Evolutionary conservation across 92 coral and sea anemone genomes (phyloP).

Genomic region (Heliopora coerulea): DNA sequence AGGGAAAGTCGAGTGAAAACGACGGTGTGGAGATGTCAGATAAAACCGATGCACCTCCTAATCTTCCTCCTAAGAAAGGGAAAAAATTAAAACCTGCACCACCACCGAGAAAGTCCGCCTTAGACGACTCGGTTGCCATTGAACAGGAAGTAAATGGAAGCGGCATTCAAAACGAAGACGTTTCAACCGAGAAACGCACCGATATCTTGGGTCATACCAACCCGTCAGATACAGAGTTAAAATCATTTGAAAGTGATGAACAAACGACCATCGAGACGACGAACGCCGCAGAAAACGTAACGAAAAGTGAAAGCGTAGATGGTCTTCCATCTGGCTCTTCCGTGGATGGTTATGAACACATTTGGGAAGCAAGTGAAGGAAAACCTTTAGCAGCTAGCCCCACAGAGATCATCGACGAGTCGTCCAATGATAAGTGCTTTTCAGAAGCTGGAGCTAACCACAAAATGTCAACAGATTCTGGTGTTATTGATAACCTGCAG

Average conservation of each 20-base stretch:
- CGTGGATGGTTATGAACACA: neutral
- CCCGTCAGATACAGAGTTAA: neutral
- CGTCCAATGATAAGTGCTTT: neutral
- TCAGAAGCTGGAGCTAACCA: neutral
- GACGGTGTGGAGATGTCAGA: constrained; percentile 19
- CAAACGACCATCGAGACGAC: neutral
- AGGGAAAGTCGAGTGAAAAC: constrained; percentile 16
- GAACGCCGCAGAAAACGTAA: neutral
- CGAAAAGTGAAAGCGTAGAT: neutral
- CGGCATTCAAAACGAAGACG: constrained; percentile 9
- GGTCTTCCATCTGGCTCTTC: constrained; percentile 17
- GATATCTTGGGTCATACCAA: neutral
- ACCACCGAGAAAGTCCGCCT: constrained; percentile 19
- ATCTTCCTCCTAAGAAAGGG: constrained; percentile 35
- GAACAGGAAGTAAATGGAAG: constrained; percentile 34
- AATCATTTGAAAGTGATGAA: neutral
- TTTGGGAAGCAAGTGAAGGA: constrained; percentile 38
- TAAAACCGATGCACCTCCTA: constrained; percentile 46
- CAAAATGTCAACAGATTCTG: neutral
- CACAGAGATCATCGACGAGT: neutral
- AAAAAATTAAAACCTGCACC: constrained; percentile 18
- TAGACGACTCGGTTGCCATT: neutral
- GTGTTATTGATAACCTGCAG: neutral
- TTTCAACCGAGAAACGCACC: neutral
- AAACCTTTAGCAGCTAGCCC: constrained; percentile 23